Evolutionary conservation across 2,797 vertebrate species (phyloP).

Genomic region (Molossus alvarezi): DNA sequence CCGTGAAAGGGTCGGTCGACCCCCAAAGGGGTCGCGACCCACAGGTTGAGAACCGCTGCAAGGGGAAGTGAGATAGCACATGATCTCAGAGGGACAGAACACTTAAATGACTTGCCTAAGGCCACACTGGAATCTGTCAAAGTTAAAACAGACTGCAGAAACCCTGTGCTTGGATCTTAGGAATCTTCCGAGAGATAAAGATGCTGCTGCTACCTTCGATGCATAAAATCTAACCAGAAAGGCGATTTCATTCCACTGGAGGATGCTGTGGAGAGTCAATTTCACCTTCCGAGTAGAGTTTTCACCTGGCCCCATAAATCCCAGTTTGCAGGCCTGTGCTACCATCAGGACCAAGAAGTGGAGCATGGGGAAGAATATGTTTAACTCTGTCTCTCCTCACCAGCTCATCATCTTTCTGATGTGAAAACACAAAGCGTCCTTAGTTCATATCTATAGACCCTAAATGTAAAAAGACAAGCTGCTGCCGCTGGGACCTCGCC

Average conservation of each 20-base stretch:
- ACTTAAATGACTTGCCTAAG: not conserved
- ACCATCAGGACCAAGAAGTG: not conserved
- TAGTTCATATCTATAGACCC: slow-evolving; percentile 63
- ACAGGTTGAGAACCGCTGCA: not conserved
- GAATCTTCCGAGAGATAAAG: slow-evolving; percentile 6
- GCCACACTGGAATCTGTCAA: not conserved
- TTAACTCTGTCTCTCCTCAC: slow-evolving; percentile 52
- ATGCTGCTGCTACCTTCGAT: not conserved
- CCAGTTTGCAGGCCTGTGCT: not conserved
- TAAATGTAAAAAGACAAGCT: slow-evolving; percentile 82
- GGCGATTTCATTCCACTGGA: not conserved
- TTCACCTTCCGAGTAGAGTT: slow-evolving; percentile 39
- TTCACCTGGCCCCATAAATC: slow-evolving; percentile 37
- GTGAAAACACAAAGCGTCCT: slow-evolving; percentile 79
- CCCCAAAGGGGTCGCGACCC: too few species aligned
- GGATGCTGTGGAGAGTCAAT: not conserved
- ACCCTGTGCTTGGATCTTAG: not conserved
- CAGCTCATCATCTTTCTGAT: slow-evolving; percentile 84
- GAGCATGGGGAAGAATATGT: not conserved
- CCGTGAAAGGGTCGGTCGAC: too few species aligned
- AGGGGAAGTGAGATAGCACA: not conserved
- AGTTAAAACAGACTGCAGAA: slow-evolving; percentile 40
- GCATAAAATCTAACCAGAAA: slow-evolving; percentile 26
- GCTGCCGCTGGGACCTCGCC: slow-evolving; percentile 24
- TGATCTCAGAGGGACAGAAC: not conserved